Percentiles rank a stretch among this genome's conserved stretches.
These are phyloP conservation scores for Acanthurus tractus DNA, from an alignment of 2,797 vertebrate species.

Conservation along the genomic window DNA sequence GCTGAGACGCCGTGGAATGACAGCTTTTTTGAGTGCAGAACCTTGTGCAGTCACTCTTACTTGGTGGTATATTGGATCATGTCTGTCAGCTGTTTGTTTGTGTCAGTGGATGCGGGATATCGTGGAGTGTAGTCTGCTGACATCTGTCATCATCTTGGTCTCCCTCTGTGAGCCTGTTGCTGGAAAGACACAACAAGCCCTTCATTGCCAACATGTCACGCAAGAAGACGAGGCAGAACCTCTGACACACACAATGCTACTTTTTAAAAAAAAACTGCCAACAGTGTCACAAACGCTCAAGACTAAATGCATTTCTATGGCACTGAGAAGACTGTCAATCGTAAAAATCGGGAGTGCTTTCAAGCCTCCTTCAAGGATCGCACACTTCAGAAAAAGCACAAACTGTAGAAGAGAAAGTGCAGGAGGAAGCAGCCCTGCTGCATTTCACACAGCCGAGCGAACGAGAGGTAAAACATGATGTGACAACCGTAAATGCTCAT, in stretches of 20 bases:
- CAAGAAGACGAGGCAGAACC: conserved; percentile 45
- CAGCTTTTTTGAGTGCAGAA: conserved; percentile 50
- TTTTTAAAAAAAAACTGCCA: conserved; percentile 53
- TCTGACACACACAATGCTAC: conserved; percentile 54
- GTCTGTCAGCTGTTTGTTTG: conserved; percentile 75
- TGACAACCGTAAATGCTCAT: conserved; percentile 44
- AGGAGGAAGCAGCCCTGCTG: conserved; percentile 1
- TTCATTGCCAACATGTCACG: conserved; percentile 72
- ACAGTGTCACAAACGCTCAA: conserved; percentile 53
- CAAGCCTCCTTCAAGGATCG: conserved; percentile 37
- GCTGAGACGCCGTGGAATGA: conserved; percentile 36
- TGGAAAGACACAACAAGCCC: conserved; percentile 72
- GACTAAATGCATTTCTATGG: conserved; percentile 57
- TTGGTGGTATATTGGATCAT: conserved; percentile 63
- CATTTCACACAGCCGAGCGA: conserved; percentile 11
- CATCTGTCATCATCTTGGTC: conserved; percentile 78
- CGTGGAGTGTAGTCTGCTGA: conserved; percentile 59
- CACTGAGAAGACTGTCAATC: conserved; percentile 44
- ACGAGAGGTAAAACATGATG: conserved; percentile 23
- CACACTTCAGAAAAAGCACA: conserved; percentile 35
- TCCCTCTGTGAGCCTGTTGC: conserved; percentile 80
- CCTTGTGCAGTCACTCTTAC: conserved; percentile 61
- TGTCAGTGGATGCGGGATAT: conserved; percentile 60
- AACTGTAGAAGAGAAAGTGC: conserved; percentile 23
- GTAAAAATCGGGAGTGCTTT: conserved; percentile 44